Percentiles rank a stretch among this genome's conserved stretches.
phyloP scores from a whole-genome alignment of 1,140 invertebrate species.

The Arctopsyche grandis region DNA sequence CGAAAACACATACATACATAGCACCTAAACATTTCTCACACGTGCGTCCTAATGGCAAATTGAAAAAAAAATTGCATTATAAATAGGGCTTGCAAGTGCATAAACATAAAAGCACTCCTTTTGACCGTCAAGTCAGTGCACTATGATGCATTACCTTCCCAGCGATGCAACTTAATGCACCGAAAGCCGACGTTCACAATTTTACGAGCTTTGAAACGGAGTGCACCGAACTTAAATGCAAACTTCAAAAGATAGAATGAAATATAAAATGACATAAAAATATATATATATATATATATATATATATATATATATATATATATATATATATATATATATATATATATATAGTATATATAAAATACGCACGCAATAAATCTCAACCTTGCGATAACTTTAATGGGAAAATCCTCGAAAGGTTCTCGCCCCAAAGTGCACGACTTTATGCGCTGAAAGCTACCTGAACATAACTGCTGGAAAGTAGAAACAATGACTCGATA shows the following conservation, averaged over 20 bases:
- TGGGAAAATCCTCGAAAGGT: background rate
- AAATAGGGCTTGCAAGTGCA: no score
- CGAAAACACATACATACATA: no score
- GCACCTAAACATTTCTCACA: no score
- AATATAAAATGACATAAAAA: background rate
- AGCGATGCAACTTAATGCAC: background rate
- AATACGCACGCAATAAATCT: background rate
- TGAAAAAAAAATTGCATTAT: no score
- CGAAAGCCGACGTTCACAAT: background rate
- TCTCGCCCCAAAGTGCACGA: background rate
- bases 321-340: background rate
- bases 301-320: background rate
- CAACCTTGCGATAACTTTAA: background rate
- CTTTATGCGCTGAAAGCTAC: no score
- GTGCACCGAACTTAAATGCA: background rate
- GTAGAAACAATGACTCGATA: conserved; percentile 17
- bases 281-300: background rate
- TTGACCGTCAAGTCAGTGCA: background rate
- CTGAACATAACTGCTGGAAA: no score
- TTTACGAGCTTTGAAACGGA: conserved; percentile 22
- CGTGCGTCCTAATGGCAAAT: no score
- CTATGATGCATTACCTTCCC: conserved; percentile 15
- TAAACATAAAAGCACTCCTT: conserved; percentile 4
- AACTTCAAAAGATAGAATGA: conserved; percentile 5
- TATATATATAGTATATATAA: no score